Base-by-base conservation (phyloP, 1,140 invertebrate species). In the Drosophila auraria region DNA sequence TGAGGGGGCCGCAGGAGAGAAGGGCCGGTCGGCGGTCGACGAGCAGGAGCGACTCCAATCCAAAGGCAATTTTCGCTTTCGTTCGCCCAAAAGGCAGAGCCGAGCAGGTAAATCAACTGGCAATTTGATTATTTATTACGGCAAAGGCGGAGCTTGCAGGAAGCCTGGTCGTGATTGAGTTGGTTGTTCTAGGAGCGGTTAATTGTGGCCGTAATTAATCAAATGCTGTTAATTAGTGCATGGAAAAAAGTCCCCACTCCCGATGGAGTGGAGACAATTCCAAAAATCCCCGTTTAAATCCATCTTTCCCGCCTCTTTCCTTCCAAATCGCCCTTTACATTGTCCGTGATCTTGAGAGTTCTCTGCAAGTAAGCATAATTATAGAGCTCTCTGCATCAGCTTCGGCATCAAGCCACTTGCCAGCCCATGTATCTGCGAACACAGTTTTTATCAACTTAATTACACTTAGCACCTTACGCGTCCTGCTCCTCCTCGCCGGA, bases 71-170 rank as follows among this genome's bases (percentile, higher is more conserved):
- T 84, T 84, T 86, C 82, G 86, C 78, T 84, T 89, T 81, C 81
- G 69, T 87, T 87, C 69, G 72, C 75, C 83, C 76, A 80, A 84
- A 82, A 87, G 69, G 64, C 45, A 50, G 38, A 47, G 23, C 20
- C 36, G 23, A 33, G 45, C 66, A 78, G 64, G 69, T 82, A 86
- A 87, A 84, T 89, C 72, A 80, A 81, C 65, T 87, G 82, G 80
- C 84, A 83, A 74, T 87, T 87, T 87, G 81, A 90, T 90, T 90
- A 87, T 87, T 87, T 90, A 87, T 87, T 81, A 63, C 64, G 27
- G 50, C 51, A 65, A 65, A 72, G 82, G 78, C 74, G 78, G 82
- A 71, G 82, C 25, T 71, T 77, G 49, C 78, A 80, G 72, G 78
- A 78, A 82, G 68, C 74, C 51, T 49, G 58, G 1, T 23, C 63